A percentile compares a stretch with the other conserved stretches of the same genome.
Conservation (phyloP, 2,888 invertebrate genomes). For the Pseudeuparius sepicola region DNA sequence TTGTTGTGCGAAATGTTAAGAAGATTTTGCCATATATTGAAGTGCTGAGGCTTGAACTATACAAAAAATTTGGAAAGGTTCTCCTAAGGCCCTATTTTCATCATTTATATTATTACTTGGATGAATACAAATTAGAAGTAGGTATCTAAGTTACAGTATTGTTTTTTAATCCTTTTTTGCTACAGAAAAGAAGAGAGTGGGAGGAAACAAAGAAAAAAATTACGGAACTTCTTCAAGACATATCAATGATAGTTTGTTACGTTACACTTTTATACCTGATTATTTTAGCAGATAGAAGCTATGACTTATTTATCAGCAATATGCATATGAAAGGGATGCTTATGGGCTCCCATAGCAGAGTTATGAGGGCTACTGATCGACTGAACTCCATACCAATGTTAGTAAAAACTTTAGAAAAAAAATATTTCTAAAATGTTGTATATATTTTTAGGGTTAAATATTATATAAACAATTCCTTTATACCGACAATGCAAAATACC, state of each 20-base stretch:
- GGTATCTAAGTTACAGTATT: too few relatives aligned
- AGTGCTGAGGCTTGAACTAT: slow-evolving; percentile 22
- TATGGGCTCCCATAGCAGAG: too few relatives aligned
- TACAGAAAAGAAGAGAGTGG: slow-evolving; percentile 19
- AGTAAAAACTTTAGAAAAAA: too few relatives aligned
- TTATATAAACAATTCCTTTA: slow-evolving; percentile 23
- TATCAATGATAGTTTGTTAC: slow-evolving; percentile 28
- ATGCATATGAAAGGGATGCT: too few relatives aligned
- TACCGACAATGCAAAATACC: slow-evolving; percentile 25
- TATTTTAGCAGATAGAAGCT: slow-evolving; percentile 24
- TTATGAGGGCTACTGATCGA: too few relatives aligned
- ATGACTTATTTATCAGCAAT: too few relatives aligned
- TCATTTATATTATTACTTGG: slow-evolving; percentile 23
- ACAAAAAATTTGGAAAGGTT: slow-evolving; percentile 22
- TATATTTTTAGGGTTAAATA: slow-evolving; percentile 25
- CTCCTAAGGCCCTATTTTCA: slow-evolving; percentile 24
- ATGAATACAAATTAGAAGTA: slow-evolving; percentile 19
- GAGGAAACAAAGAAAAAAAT: slow-evolving; percentile 18
- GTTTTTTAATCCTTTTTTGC: too few relatives aligned
- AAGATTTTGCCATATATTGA: slow-evolving; percentile 21
- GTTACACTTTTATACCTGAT: slow-evolving; percentile 27
- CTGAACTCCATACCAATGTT: too few relatives aligned
- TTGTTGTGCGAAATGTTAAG: slow-evolving; percentile 13
- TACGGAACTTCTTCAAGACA: slow-evolving; percentile 24
- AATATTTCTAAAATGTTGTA: too few relatives aligned